Percentiles rank a stretch among this genome's conserved stretches.
These are phyloP conservation scores for Neoascia interrupta DNA, from an alignment of 2,888 invertebrate genomes.

Conservation along the genomic window DNA sequence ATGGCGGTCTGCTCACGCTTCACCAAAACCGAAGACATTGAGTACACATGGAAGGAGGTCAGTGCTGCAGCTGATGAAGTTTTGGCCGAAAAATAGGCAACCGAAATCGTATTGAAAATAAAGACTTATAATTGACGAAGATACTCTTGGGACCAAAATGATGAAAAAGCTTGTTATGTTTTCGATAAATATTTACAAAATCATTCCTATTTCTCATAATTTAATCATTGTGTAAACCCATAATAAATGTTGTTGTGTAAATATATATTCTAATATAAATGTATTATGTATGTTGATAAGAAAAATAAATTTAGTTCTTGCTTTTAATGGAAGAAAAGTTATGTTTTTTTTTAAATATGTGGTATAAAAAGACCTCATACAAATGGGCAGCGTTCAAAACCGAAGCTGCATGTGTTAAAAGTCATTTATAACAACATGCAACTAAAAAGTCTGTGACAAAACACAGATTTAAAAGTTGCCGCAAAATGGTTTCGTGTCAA, in stretches of 20 bases:
- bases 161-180: slow-evolving; percentile 24
- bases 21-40: slow-evolving; percentile 89
- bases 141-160: slow-evolving; percentile 45
- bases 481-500: no score
- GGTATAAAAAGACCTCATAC: no score
- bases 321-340: neutral
- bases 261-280: slow-evolving; percentile 20
- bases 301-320: neutral
- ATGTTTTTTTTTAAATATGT: no score
- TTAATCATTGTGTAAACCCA: slow-evolving; percentile 35
- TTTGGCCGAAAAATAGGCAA: slow-evolving; percentile 78
- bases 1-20: slow-evolving; percentile 94
- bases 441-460: no score
- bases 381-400: no score
- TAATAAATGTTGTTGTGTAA: slow-evolving; percentile 25
- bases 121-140: neutral
- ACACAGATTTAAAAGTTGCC: no score
- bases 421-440: no score
- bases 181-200: slow-evolving; percentile 11
- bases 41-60: slow-evolving; percentile 92
- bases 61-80: slow-evolving; percentile 87
- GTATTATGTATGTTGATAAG: no score
- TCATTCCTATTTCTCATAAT: slow-evolving; percentile 24
- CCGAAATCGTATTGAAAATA: neutral
- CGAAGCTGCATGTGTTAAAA: no score